These are phyloP conservation scores for Cecidostiba fungosa DNA, from an alignment of 2,888 invertebrate species.

Conservation along the genomic window DNA sequence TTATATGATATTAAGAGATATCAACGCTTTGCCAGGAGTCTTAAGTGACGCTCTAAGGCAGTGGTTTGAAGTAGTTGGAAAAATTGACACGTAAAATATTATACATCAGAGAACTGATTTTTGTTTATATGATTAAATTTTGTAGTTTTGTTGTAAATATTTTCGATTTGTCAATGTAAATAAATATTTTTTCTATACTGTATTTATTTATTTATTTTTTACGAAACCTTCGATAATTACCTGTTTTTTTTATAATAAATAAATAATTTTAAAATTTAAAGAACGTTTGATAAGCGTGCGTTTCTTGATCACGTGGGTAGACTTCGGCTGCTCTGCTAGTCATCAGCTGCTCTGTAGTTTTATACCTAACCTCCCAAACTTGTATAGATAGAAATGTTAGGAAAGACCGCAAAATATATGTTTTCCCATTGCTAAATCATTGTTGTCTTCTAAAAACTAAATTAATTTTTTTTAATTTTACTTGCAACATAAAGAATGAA, in stretches of 20 bases:
- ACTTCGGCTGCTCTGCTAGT: no score
- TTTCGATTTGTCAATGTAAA: constrained; percentile 56
- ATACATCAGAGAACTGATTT: constrained; percentile 13
- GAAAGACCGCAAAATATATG: not conserved
- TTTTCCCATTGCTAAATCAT: not conserved
- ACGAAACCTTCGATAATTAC: not conserved
- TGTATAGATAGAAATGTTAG: not conserved
- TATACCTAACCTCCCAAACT: not conserved
- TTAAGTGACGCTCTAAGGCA: constrained; percentile 97
- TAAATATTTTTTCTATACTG: constrained; percentile 57
- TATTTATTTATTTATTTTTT: not conserved
- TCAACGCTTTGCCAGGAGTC: constrained; percentile 92
- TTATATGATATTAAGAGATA: constrained; percentile 95
- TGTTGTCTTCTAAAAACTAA: not conserved
- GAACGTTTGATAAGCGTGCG: not conserved
- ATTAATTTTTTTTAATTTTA: not conserved
- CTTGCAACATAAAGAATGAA: constrained; percentile 66
- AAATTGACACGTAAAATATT: constrained; percentile 77
- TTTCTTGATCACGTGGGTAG: no score
- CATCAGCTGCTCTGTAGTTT: not conserved
- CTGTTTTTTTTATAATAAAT: not conserved
- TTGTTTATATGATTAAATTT: not conserved
- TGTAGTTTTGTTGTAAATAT: constrained; percentile 46
- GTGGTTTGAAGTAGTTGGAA: constrained; percentile 98
- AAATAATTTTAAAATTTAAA: not conserved